Evolutionary conservation across 2,888 invertebrate genomes (phyloP), one percentile per base, ranked within the genome.

Genomic region (Metellina segmentata): DNA sequence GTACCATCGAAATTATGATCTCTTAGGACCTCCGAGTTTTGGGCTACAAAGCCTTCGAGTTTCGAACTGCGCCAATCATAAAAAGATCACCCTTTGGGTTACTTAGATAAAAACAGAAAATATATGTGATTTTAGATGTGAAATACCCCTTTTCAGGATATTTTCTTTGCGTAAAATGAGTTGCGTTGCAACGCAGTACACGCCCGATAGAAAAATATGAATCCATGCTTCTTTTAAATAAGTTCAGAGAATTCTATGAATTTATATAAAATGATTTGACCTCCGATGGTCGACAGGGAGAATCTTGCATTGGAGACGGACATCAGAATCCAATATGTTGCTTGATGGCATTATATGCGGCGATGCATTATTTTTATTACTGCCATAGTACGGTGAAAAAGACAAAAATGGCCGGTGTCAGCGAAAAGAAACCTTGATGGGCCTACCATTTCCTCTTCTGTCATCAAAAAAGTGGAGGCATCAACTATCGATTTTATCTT

Each of bases 341-440:
- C 20, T 13, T 78, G 79, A 72, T 81, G 79, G 53, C 53, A 7
- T 74, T 34, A 34, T 75, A 48, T 61, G 72, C 81, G 49, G 53
- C 20, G 48, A 74, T 81, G 88, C 72, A 74, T 79, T 77, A 85
- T 74, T 90, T 90, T 79, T 85, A 85, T 85, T 81, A 52, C 85
- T 20, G 52, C 61, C 16, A 11, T 75, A 70, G 51, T 89, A 52
- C 75, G 81, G 51, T 19, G 77, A 75, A 75, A 75, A 20, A 61
- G 49, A 79, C 48, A 48, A 53, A 85, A 79, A 89, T 72, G 72
- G 13, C 78, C 34, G 19, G 53, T 69, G 71, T 89, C 83, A 89
- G 85, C 89, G 61, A 61, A 89, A 85, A 52, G 20, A 34, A 53
- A 20, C 72, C 72, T 78, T 79, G 71, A 87, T 72, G 88, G 81